Conservation (phyloP, 2,888 invertebrate genomes). For the Gerris lacustris region DNA sequence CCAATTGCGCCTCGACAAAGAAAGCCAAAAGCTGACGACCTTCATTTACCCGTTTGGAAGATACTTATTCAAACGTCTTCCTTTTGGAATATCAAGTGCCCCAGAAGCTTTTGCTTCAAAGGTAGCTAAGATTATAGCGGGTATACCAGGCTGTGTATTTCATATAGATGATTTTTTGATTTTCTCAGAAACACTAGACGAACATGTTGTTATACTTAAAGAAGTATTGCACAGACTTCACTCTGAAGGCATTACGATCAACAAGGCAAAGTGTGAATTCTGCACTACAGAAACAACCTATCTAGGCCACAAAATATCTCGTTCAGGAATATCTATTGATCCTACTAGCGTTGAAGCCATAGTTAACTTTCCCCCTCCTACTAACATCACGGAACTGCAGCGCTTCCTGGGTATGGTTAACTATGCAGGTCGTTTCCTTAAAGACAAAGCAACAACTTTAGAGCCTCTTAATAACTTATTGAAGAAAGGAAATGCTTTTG, state of each 20-base stretch:
- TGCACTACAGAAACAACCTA: background rate
- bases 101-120: background rate
- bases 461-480: background rate
- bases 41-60: background rate
- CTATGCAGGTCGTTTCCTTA: background rate
- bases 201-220: background rate
- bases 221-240: background rate
- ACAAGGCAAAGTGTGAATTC: background rate
- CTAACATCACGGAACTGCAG: background rate
- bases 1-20: background rate
- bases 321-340: background rate
- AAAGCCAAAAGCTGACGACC: background rate
- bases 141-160: background rate
- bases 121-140: background rate
- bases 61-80: background rate
- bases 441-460: background rate
- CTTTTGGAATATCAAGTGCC: background rate
- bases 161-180: background rate
- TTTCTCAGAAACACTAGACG: background rate
- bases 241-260: background rate
- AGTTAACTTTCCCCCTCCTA: background rate
- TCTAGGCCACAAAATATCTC: background rate
- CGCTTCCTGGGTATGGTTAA: slow-evolving; percentile 6
- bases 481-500: background rate
- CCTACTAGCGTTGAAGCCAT: background rate